Evolutionary conservation across 2,797 vertebrate genomes (phyloP).

Genomic region (Crotalus adamanteus): DNA sequence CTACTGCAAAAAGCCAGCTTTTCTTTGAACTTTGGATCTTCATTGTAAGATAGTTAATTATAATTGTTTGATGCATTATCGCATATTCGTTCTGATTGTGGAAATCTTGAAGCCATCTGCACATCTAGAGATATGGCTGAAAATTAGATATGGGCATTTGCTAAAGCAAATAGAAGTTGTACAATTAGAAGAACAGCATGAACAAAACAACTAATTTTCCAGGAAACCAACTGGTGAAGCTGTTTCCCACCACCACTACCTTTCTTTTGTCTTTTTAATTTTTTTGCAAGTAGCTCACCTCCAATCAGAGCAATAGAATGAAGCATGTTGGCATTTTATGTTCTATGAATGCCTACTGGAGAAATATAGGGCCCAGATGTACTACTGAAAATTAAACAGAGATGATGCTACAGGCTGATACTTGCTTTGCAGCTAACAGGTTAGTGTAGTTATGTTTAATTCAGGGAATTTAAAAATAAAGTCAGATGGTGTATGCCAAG

Average conservation of each 20-base stretch:
- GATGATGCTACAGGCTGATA: neutral
- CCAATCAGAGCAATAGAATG: neutral
- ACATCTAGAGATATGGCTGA: neutral
- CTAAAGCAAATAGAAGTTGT: neutral
- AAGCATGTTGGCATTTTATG: neutral
- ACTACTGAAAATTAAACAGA: neutral
- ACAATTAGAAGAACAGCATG: neutral
- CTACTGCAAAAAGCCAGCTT: neutral
- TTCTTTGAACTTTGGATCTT: neutral
- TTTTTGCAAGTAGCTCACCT: neutral
- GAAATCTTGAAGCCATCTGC: neutral
- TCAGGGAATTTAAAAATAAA: neutral
- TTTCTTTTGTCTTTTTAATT: neutral
- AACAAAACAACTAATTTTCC: neutral
- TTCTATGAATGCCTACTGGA: neutral
- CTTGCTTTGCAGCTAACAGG: neutral
- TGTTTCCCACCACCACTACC: neutral
- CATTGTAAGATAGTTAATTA: neutral
- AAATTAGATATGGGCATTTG: neutral
- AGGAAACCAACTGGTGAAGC: neutral
- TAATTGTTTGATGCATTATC: neutral
- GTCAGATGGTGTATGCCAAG: neutral
- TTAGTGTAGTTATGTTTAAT: neutral
- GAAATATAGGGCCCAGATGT: neutral
- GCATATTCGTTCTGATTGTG: neutral